Evolutionary conservation across 2,113 vertebrate genomes (phyloP), one percentile per base, ranked within the genome.

Genomic region (Sciurus niger): DNA sequence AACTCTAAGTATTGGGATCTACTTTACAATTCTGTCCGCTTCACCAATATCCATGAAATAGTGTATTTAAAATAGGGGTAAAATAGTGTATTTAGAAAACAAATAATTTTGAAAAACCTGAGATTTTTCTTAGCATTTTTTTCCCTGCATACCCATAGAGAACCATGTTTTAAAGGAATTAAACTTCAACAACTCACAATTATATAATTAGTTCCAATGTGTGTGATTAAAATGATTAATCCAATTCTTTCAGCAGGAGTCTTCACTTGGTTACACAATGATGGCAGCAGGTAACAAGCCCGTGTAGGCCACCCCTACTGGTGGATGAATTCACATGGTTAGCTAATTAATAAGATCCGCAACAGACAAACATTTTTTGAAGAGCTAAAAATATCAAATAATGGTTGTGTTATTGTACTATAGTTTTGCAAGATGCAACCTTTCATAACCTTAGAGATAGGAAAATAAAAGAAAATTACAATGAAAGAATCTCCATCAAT

Each of bases 191-290:
- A 83, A 48, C 25, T 73, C 53, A 84, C 16, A 88, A 84, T 76
- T 80, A 70, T 30, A 48, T 63, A 63, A 84, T 89, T 86, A 53
- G 43, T 72, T 83, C 77, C 63, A 87, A 76, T 83, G 20, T 63
- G 32, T 82, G 48, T 65, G 55, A 89, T 51, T 86, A 76, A 70
- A 70, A 63, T 82, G 73, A 89, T 77, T 84, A 92, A 92, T 55
- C 10, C 17, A 63, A 32, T 82, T 90, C 13, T 90, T 83, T 46
- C 14, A 91, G 43, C 43, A 46, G 22, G 60, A 79, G n/a, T 79
- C 25, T 92, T 65, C 53, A 74, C n/a, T 85, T 80, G 17, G 40
- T 80, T 92, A 70, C 6, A 37, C 32, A 91, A 53, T 60, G 70
- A 74, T 17, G 18, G 55, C 16, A 28, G 46, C 58, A 79, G 67